Conservation (phyloP, 2,113 vertebrate genomes). For the Sinocyclocheilus maitianheensis region DNA sequence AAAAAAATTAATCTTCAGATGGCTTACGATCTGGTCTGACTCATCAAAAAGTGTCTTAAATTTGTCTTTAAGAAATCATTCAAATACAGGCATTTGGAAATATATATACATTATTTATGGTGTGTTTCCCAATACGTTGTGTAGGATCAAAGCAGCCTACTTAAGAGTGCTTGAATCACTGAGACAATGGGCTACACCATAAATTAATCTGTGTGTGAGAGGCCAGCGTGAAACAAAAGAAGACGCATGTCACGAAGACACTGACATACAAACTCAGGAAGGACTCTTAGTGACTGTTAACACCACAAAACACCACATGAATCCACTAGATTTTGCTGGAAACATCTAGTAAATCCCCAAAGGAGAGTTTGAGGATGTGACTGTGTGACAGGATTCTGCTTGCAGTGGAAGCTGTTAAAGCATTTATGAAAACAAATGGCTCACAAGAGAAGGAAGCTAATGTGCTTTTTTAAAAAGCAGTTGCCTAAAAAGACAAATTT, state of each 20-base stretch:
- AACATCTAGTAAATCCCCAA: neutral
- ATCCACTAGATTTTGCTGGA: neutral
- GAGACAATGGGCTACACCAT: neutral
- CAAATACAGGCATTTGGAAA: neutral
- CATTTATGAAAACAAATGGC: neutral
- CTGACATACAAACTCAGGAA: conserved; percentile 19
- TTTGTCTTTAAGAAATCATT: neutral
- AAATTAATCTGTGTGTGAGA: conserved; percentile 9
- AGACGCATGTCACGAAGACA: conserved; percentile 14
- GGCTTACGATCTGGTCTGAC: neutral
- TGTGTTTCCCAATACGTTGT: neutral
- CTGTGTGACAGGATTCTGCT: neutral
- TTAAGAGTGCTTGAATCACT: neutral
- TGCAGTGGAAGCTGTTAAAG: neutral
- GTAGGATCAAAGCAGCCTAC: neutral
- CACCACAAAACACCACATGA: neutral
- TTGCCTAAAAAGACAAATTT: neutral
- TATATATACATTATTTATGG: neutral
- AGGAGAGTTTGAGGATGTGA: conserved; percentile 12
- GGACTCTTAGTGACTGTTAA: conserved; percentile 1
- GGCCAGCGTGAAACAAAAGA: conserved; percentile 29
- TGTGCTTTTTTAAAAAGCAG: neutral
- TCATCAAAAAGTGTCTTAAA: neutral
- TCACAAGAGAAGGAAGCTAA: neutral
- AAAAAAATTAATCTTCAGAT: neutral